Base-by-base conservation (phyloP, 2,113 vertebrate species). In the Hemichromis elongatus region DNA sequence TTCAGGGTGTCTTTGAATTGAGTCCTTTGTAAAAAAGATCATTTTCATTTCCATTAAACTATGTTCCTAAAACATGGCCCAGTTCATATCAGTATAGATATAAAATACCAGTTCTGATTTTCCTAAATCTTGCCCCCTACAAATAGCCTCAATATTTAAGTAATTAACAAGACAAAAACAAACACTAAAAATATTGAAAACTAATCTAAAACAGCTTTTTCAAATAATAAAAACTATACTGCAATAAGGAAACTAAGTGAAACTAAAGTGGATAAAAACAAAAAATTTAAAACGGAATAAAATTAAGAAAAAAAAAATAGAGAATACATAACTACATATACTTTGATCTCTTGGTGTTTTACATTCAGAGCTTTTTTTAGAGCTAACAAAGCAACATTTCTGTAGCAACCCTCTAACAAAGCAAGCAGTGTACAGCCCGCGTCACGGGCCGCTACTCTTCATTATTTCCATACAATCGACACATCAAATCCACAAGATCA, bases 391-490 rank as follows among this genome's bases (percentile, higher is more conserved):
- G 83, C 68, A 61, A 59, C 24, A 2, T 77, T 54, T 82, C 66
- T 66, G 82, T 37, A 75, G 9, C 45, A 54, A 26, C 50, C 86
- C 45, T 86, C 10, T 53, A 70, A 90, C 85, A 93, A 77, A 82
- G 79, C 52, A 14, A 47, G 45, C 88, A 78, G 68, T 92, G 83
- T 82, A 40, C 54, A 28, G 61, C 75, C 12, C 13, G 18, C 56
- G 83, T 79, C 45, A 75, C 0, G 70, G 19, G 45, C n/a, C 59
- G 63, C 55, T 88, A 42, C 10, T 30, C 68, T 40, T 87, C 78
- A 91, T 90, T 87, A 81, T 89, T 81, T 86, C 59, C 45, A 42
- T 4, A 85, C 68, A 82, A 81, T 30, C 50, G 53, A 54, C 75
- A 68, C 8, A 45, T 63, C 28, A 86, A 16, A 78, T 78, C 35